phyloP scores from a whole-genome alignment of 2,113 vertebrate species.

The Todiramphus chloris region DNA sequence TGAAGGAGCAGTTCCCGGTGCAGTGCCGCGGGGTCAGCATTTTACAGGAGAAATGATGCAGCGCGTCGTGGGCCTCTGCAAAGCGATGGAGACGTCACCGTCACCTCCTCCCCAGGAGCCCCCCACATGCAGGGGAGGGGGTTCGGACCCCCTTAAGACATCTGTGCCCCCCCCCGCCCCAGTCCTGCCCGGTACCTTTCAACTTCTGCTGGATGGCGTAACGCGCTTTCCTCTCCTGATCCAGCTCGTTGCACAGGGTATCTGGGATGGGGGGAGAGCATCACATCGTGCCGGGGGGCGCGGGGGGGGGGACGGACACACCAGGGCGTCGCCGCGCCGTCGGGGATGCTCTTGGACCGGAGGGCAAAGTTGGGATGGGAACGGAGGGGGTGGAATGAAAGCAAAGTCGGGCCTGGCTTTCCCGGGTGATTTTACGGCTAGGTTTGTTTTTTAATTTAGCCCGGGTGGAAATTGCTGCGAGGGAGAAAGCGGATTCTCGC shows the following conservation, averaged over 20 bases:
- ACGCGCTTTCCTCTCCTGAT: constrained; percentile 92
- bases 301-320: background rate
- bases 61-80: constrained; percentile 91
- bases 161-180: background rate
- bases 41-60: constrained; percentile 96
- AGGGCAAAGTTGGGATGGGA: background rate
- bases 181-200: constrained; percentile 81
- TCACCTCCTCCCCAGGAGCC: too few species aligned
- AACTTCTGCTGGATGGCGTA: constrained; percentile 95
- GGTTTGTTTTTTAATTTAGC: constrained; percentile 73
- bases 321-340: background rate
- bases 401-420: constrained; percentile 56
- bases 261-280: constrained; percentile 68
- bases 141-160: too few species aligned
- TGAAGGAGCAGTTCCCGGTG: constrained; percentile 92
- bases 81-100: constrained; percentile 32
- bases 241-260: constrained; percentile 92
- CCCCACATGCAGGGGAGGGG: background rate
- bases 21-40: constrained; percentile 95
- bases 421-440: constrained; percentile 65
- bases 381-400: background rate
- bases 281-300: background rate
- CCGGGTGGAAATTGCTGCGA: constrained; percentile 54
- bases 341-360: background rate
- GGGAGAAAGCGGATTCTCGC: constrained; percentile 65